Percentiles rank a stretch among this genome's conserved stretches.
phyloP scores from a whole-genome alignment of 2,113 vertebrate species.

The Haemorhous mexicanus region DNA sequence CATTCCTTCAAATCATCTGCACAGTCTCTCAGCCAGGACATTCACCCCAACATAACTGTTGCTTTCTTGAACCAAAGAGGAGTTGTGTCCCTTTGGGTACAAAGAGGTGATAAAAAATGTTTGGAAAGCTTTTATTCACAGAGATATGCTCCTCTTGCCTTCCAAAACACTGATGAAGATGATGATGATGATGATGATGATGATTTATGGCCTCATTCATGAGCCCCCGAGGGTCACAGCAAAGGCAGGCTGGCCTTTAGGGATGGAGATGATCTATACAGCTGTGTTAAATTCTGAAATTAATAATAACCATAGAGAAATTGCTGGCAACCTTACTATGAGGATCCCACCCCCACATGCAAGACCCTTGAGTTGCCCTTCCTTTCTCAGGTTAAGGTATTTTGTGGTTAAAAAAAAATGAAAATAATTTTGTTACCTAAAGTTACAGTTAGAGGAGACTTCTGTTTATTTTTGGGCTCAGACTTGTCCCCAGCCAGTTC shows the following conservation, averaged over 20 bases:
- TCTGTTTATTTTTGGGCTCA: not conserved
- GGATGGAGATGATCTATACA: not conserved
- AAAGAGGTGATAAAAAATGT: not conserved
- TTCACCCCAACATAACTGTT: not conserved
- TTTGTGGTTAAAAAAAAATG: not conserved
- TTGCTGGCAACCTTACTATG: not conserved
- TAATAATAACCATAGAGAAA: not conserved
- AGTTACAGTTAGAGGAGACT: accelerated
- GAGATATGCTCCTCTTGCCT: not conserved
- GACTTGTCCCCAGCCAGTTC: not conserved
- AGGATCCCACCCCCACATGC: not conserved
- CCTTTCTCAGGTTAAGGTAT: not conserved
- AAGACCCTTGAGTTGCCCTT: not conserved
- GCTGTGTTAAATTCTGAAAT: not conserved
- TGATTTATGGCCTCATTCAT: not conserved
- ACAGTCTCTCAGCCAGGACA: accelerated
- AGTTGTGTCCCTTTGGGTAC: not conserved
- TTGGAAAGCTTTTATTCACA: not conserved
- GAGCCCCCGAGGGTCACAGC: not conserved
- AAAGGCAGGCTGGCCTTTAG: not conserved
- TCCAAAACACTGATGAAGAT: not conserved
- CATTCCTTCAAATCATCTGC: not conserved
- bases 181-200: not conserved
- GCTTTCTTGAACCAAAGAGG: not conserved
- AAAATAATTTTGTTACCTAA: not conserved